Evolutionary conservation across 2,888 invertebrate species (phyloP), one percentile per base, ranked within the genome.

Genomic region (Nebria salina): DNA sequence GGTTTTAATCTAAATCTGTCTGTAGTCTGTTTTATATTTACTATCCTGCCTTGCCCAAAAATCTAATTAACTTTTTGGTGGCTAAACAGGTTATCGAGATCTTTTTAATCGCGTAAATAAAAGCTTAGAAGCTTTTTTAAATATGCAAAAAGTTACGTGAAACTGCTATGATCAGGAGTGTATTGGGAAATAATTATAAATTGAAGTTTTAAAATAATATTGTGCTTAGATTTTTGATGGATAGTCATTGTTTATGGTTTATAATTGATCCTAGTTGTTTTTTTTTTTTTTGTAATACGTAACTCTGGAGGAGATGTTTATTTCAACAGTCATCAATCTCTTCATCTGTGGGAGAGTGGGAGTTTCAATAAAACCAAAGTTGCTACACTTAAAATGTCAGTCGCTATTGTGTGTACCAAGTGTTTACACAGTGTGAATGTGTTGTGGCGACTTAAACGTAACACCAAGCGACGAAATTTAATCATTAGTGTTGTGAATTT

Each of bases 351-450:
- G 8, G 26, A 20, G 20, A 20, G 70, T 70, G 70, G 70, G 70
- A 70, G 20, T 15, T 26, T 70, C 13, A 54, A 70, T 70, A 70
- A 70, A 70, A 70, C 70, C 25, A 70, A 34, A 70, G 15, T 20
- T 70, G 34, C 13, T 26, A 70, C 70, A 34, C 34, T 70, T 70
- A 13, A 25, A 15, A 70, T 25, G 70, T 70, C 70, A 70, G 70
- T 68, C 68, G 20, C 25, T 15, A 15, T 68, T 15, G 9, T 11
- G 13, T 25, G 34, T 25, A 26, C 34, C 25, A 26, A 13, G 34
- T 70, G 70, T 20, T 25, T 25, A 34, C 70, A 70, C 15, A 25
- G 26, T 54, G 11, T 20, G 70, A 70, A 70, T 70, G 70, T 70
- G 25, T 15, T 13, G 70, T 13, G 70, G 70, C 13, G 70, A 70